Evolutionary conservation across 2,888 invertebrate genomes (phyloP), one percentile per base, ranked within the genome.

Genomic region (Orthosia cruda): DNA sequence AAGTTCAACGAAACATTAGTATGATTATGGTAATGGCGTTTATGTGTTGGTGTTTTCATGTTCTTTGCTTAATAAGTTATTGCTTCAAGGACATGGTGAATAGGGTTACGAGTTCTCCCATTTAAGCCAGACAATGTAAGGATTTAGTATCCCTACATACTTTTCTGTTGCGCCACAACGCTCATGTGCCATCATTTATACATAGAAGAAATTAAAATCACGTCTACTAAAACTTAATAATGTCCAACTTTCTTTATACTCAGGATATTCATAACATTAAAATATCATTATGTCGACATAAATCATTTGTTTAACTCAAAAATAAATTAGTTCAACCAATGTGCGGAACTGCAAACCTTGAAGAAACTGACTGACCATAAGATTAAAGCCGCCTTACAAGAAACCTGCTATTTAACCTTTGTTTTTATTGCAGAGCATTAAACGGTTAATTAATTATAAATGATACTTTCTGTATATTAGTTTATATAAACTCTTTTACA

Each of bases 1-100:
- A 70, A 85, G 84, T 85, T 87, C 84, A 87, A 77, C 57, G 77
- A 68, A 81, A 79, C 45, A 47, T 86, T 63, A 77, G 63, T 66
- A 77, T 74, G 61, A 70, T 55, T 71, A 79, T 70, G 65, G 32
- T 54, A 49, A 74, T 63, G 7, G 66, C 59, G 63, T 55, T 26
- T 65, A 66, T 58, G 3, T 7, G 18, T 57, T 50, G 20, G 26
- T 49, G 23, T 74, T 74, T 61, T 59, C 15, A n/a, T 73, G 70
- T 82, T 63, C 55, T 59, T 18, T 55, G 20, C 0, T 58, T 54
- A 45, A 4, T 57, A 5, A 23, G 32, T 52, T 9, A 18, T 12
- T 20, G n/a, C 9, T 9, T 2, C 20, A 12, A 52, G 5, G 11
- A 16, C 11, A 2, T 4, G 13, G 13, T n/a, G 0, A 11, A 16